Conservation (phyloP, 2,888 invertebrate species). For the Drosophila fungiperda region DNA sequence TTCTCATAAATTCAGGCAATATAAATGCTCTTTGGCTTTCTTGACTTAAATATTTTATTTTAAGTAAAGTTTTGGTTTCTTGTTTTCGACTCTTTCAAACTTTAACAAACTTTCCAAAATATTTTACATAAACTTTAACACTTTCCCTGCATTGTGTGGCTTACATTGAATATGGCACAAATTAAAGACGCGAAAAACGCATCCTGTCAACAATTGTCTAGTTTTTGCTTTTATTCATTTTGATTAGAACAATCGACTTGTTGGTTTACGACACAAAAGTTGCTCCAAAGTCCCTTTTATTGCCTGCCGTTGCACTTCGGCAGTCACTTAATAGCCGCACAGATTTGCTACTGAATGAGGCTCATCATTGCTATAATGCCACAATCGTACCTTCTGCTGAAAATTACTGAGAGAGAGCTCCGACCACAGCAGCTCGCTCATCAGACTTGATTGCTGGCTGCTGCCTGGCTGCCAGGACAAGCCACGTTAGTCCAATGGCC, state of each 20-base stretch:
- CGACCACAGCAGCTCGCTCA: slow-evolving; percentile 47
- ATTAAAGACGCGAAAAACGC: slow-evolving; percentile 80
- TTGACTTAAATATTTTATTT: not conserved
- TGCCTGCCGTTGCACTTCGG: slow-evolving; percentile 33
- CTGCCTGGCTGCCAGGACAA: slow-evolving; percentile 10
- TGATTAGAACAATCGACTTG: slow-evolving; percentile 66
- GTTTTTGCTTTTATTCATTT: slow-evolving; percentile 45
- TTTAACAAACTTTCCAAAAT: not conserved
- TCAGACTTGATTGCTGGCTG: slow-evolving; percentile 49
- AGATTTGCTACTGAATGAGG: slow-evolving; percentile 66
- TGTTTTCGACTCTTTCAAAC: not conserved
- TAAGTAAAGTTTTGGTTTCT: not conserved
- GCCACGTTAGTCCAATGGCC: slow-evolving; percentile 3
- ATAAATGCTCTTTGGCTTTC: not conserved
- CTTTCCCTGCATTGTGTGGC: slow-evolving; percentile 36
- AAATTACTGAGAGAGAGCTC: slow-evolving; percentile 51
- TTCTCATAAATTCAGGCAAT: not conserved
- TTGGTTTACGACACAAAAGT: slow-evolving; percentile 50
- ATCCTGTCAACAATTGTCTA: slow-evolving; percentile 83
- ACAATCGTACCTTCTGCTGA: slow-evolving; percentile 46
- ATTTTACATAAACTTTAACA: not conserved
- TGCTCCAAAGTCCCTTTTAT: slow-evolving; percentile 48
- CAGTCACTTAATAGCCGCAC: slow-evolving; percentile 44
- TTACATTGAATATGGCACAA: slow-evolving; percentile 64
- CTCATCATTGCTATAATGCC: slow-evolving; percentile 74